Evolutionary conservation across 2,113 vertebrate genomes (phyloP), one percentile per base, ranked within the genome.

Genomic region (Lates calcarifer): DNA sequence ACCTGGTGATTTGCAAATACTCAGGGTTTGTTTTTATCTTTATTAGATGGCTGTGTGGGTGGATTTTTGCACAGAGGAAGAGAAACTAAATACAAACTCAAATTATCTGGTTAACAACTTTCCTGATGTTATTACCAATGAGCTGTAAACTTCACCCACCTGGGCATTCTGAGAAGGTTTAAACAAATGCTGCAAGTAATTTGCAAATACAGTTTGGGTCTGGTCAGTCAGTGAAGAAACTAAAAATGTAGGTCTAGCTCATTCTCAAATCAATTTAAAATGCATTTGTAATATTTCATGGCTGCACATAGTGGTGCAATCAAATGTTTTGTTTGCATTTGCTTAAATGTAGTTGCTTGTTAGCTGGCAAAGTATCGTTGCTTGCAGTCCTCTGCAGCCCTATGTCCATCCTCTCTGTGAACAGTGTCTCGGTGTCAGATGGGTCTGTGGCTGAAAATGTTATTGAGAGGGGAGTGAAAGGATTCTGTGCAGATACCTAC

Each of bases 1-100:
- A 60, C 41, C 65, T 35, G 81, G 11, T 51, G 64, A 57, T 79
- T 62, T 77, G 67, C 75, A 87, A 78, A 84, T 8, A 47, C 71
- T 61, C 0, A 22, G 29, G 0, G 29, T 78, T 80, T 66, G 71
- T 33, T 72, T 45, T 37, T 11, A 1, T 57, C 63, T 49, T 5
- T 39, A 55, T 51, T 0, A 2, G 15, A 17, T 28, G 8, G 6
- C 17, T 24, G 28, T 13, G 51, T 31, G 72, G 75, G 53, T 63
- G 64, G 41, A 56, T 31, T 29, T 60, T 57, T 62, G 10, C 60
- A 41, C 29, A 43, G 0, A 45, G 35, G 0, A 45, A 66, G 13
- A 6, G 4, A 47, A 63, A 35, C 31, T 58, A 6, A 10, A 26
- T 37, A 14, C 2, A 22, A 49, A 47, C 26, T 8, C 9, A 17